A percentile compares a stretch with the other conserved stretches of the same genome.
Conservation (phyloP, 30 jellyfish, hydroid and myxozoan species). For the Haliclystus octoradiatus region DNA sequence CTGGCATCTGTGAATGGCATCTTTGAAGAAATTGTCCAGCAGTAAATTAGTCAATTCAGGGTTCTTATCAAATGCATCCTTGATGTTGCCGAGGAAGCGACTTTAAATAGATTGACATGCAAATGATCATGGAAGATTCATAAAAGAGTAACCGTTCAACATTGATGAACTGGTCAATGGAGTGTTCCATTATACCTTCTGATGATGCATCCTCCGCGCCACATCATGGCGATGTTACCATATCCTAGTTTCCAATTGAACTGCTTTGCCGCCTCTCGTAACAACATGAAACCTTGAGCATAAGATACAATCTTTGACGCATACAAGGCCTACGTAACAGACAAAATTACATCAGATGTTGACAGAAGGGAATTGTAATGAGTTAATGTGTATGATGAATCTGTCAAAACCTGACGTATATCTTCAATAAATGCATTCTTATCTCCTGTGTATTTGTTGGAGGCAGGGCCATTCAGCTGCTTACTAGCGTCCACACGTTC, state of each 20-base stretch:
- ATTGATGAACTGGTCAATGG: no score
- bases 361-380: neutral
- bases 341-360: neutral
- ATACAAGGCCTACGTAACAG: constrained; percentile 68
- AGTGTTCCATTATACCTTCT: constrained; percentile 89
- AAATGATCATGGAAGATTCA: no score
- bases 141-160: no score
- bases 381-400: no score
- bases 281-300: constrained; percentile 98
- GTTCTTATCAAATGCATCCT: constrained; percentile 85
- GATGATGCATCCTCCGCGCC: constrained; percentile 99
- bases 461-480: constrained; percentile 61
- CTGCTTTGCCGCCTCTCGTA: constrained; percentile 92
- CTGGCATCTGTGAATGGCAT: constrained; percentile 75
- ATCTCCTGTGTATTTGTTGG: constrained; percentile 46
- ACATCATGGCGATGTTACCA: constrained; percentile 97
- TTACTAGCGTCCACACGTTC: constrained; percentile 83
- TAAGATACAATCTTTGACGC: constrained; percentile 97
- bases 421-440: constrained; percentile 81
- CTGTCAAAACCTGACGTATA: constrained; percentile 90
- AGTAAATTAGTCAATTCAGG: constrained; percentile 63
- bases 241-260: constrained; percentile 84
- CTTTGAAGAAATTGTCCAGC: constrained; percentile 80
- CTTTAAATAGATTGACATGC: constrained; percentile 21
- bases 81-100: constrained; percentile 93